Evolutionary conservation across 1,140 invertebrate species (phyloP).

Genomic region (Physella acuta): DNA sequence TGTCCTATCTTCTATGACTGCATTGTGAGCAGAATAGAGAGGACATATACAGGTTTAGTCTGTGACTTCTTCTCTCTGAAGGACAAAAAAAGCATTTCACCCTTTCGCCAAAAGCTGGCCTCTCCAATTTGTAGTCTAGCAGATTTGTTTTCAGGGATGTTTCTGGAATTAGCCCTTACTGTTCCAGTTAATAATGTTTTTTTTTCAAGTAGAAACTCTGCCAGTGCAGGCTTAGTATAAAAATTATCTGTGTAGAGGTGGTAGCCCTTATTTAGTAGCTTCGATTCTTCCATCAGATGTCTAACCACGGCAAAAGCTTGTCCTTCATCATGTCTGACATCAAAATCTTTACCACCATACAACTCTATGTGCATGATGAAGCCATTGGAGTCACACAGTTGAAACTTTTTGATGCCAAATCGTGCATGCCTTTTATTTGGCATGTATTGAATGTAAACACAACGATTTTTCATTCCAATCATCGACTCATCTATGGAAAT

Average conservation of each 20-base stretch:
- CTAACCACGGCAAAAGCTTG: conserved; percentile 24
- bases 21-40: conserved; percentile 17
- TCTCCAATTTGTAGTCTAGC: not conserved
- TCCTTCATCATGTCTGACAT: conserved; percentile 17
- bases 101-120: not conserved
- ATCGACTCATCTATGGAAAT: conserved; percentile 32
- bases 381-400: conserved; percentile 27
- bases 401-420: conserved; percentile 31
- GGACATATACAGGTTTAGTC: conserved; percentile 13
- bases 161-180: conserved; percentile 21
- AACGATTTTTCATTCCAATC: conserved; percentile 30
- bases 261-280: conserved; percentile 28
- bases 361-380: conserved; percentile 18
- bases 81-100: conserved; percentile 1
- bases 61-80: conserved; percentile 25
- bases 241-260: conserved; percentile 30
- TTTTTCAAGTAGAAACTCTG: not conserved
- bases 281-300: conserved; percentile 12
- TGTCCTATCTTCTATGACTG: not conserved
- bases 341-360: conserved; percentile 27
- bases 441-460: conserved; percentile 30
- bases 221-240: conserved; percentile 24
- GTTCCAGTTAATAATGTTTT: conserved; percentile 27
- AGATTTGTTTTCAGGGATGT: not conserved
- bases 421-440: conserved; percentile 27